Evolutionary conservation across 2,113 vertebrate genomes (phyloP).

Genomic region (Cephalopholis sonnerati): DNA sequence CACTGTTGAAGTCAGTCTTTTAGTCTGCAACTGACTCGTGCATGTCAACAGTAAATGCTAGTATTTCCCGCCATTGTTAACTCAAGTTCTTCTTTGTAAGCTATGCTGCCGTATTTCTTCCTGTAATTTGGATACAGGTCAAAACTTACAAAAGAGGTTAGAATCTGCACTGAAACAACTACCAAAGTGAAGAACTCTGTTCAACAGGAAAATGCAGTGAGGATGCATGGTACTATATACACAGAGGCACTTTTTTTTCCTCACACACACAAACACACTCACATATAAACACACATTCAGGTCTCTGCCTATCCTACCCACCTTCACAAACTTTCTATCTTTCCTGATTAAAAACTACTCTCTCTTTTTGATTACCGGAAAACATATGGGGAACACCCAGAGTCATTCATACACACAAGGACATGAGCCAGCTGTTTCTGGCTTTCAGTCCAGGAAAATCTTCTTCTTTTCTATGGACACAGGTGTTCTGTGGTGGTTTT

Average conservation of each 20-base stretch:
- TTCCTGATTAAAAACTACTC: conserved; percentile 46
- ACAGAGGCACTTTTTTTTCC: no score
- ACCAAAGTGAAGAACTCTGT: background rate
- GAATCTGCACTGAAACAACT: background rate
- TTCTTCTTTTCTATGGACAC: conserved; percentile 25
- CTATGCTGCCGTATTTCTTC: background rate
- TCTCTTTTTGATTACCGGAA: conserved; percentile 59
- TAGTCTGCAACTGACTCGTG: background rate
- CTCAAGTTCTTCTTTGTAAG: background rate
- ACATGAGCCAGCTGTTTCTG: conserved; percentile 64
- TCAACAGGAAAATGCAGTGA: background rate
- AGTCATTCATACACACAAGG: conserved; percentile 17
- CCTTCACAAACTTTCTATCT: conserved; percentile 34
- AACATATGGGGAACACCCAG: conserved; percentile 56
- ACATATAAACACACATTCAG: background rate
- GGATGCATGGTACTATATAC: background rate
- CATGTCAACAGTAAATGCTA: background rate
- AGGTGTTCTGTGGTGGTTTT: conserved; percentile 46
- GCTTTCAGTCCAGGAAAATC: conserved; percentile 35
- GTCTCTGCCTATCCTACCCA: conserved; percentile 32
- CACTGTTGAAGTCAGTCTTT: background rate
- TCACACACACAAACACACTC: background rate
- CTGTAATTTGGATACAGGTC: background rate
- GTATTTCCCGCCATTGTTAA: background rate
- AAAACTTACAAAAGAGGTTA: background rate